These are phyloP conservation scores for Arothron firmamentum DNA, from an alignment of 2,113 vertebrate genomes.

Conservation along the genomic window DNA sequence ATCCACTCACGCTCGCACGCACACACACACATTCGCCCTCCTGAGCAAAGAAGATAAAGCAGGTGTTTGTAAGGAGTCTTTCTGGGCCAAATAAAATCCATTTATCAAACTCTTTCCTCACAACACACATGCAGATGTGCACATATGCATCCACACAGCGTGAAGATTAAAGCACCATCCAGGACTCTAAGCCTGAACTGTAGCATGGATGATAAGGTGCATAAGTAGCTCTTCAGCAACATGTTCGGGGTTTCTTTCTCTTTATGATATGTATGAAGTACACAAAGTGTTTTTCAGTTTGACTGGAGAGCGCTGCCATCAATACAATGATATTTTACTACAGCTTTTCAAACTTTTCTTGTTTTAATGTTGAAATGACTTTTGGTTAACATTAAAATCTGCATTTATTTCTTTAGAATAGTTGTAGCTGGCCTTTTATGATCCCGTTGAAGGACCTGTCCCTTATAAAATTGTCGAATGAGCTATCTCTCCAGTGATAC, in stretches of 20 bases:
- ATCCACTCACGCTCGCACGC: not conserved
- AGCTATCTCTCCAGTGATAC: too few species aligned
- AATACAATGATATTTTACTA: not conserved
- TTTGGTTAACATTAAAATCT: too few species aligned
- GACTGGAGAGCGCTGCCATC: not conserved
- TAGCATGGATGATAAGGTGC: slow-evolving; percentile 53
- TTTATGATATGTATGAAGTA: not conserved
- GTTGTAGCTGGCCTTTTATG: too few species aligned
- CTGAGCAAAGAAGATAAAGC: slow-evolving; percentile 59
- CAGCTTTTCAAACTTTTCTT: not conserved
- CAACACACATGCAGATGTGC: slow-evolving; percentile 28
- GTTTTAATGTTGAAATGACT: too few species aligned
- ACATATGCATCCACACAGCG: slow-evolving; percentile 33
- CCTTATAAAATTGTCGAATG: too few species aligned
- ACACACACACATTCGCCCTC: slow-evolving; percentile 13
- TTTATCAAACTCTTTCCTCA: slow-evolving; percentile 54
- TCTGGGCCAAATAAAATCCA: slow-evolving; percentile 59
- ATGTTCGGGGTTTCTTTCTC: slow-evolving; percentile 23
- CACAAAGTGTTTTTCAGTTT: not conserved
- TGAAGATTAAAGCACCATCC: slow-evolving; percentile 44
- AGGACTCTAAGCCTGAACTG: slow-evolving; percentile 38
- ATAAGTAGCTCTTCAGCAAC: slow-evolving; percentile 39
- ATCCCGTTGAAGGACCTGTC: too few species aligned
- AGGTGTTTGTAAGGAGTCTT: slow-evolving; percentile 58
- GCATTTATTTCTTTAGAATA: too few species aligned